A percentile compares a stretch with the other conserved stretches of the same genome.
These are phyloP conservation scores for Reticulitermes lucifugus DNA, from an alignment of 2,888 invertebrate species.

Conservation along the genomic window DNA sequence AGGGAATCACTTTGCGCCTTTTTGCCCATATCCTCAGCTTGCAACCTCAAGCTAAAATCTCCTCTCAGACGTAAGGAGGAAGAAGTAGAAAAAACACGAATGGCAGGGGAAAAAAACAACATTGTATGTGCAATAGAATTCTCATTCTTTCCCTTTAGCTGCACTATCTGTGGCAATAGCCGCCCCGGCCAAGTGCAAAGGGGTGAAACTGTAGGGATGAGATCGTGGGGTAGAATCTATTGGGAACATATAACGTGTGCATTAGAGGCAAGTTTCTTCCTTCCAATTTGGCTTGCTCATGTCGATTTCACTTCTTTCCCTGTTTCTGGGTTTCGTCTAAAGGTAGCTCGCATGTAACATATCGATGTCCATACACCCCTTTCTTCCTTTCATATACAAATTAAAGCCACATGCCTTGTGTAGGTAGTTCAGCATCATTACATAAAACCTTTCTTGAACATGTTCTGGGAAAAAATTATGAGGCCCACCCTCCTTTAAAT, in stretches of 20 bases:
- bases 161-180: slow-evolving; percentile 6
- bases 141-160: slow-evolving; percentile 23
- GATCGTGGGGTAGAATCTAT: slow-evolving; percentile 42
- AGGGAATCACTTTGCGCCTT: slow-evolving; percentile 19
- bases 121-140: slow-evolving; percentile 35
- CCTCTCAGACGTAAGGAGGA: slow-evolving; percentile 7
- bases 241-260: slow-evolving; percentile 48
- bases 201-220: slow-evolving; percentile 8
- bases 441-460: no score
- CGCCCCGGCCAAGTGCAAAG: slow-evolving; percentile 6
- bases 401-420: background rate
- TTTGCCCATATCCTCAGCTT: slow-evolving; percentile 14
- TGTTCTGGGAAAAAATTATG: no score
- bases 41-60: slow-evolving; percentile 6
- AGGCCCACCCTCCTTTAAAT: no score
- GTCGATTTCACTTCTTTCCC: background rate
- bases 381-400: background rate
- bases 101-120: slow-evolving; percentile 18
- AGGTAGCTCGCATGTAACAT: background rate
- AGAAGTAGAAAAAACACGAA: slow-evolving; percentile 10
- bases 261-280: slow-evolving; percentile 47
- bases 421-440: no score
- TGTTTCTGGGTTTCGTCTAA: background rate
- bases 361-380: background rate
- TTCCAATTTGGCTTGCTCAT: slow-evolving; percentile 45